Percentiles rank a stretch among this genome's conserved stretches.
phyloP scores from a whole-genome alignment of 2,888 invertebrate genomes.

The Biston stratarius region DNA sequence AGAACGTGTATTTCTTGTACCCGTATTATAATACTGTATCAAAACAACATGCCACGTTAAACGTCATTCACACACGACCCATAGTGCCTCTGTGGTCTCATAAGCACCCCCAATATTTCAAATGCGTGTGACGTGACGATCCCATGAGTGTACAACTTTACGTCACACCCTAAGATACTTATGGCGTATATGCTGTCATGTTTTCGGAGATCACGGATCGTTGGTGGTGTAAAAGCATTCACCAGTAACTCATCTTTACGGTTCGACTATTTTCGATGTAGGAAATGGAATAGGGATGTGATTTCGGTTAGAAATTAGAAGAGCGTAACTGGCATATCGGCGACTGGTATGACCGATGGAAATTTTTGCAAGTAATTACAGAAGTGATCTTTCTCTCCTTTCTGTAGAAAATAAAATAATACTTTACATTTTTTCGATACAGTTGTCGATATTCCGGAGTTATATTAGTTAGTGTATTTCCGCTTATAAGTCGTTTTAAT shows the following conservation, averaged over 20 bases:
- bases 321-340: neutral
- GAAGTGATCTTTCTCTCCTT: neutral
- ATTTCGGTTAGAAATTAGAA: slow-evolving; percentile 7
- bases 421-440: neutral
- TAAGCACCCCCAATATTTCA: slow-evolving; percentile 21
- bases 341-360: slow-evolving; percentile 1
- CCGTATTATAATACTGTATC: neutral
- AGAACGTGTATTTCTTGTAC: too few relatives aligned
- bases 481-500: too few relatives aligned
- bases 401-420: neutral
- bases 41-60: slow-evolving; percentile 1
- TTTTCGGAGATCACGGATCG: slow-evolving; percentile 10
- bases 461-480: too few relatives aligned
- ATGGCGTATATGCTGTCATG: slow-evolving; percentile 1
- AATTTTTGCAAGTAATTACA: neutral
- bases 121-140: neutral
- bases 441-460: too few relatives aligned
- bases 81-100: neutral
- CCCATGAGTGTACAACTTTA: slow-evolving; percentile 8
- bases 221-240: slow-evolving; percentile 1
- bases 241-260: slow-evolving; percentile 8
- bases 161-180: slow-evolving; percentile 1
- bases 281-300: slow-evolving; percentile 2
- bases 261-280: slow-evolving; percentile 15
- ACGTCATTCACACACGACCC: neutral